Base-by-base conservation (phyloP, 2,888 invertebrate species). In the Harpalus rufipes region DNA sequence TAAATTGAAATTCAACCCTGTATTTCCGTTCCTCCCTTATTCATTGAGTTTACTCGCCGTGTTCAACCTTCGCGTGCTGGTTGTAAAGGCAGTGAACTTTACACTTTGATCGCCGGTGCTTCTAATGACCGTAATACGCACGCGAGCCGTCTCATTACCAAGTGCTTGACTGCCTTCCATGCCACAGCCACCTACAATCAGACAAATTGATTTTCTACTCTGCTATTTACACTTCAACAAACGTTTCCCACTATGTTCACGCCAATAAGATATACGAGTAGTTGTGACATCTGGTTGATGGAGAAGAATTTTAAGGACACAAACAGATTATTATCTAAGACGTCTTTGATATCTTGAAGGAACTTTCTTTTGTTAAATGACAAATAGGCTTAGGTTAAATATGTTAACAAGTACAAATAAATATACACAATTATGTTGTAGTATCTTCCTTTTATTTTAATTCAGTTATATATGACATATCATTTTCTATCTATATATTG, bases 81-180 rank as follows among this genome's bases (percentile, higher is more conserved):
- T 72, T 72, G 3, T 21, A 14, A 51, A 51, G 74, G 44, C 74
- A 74, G 74, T 74, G 74, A 74, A 74, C 74, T 74, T 51, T 14
- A 68, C 68, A 44, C 74, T 8, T 21, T 16, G 7, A 74, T 56
- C 51, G 51, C 74, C 18, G 51, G 10, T 5, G 74, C 21, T 51
- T 21, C 51, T 74, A 74, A 74, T 74, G 74, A 74, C 74, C 74
- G 74, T 74, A 74, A 74, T 74, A 74, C 51, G 44, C 74, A 74
- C 74, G 74, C 74, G 14, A 74, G 21, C 44, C 74, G 44, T 74
- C 74, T 74, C 74, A 74, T 74, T 74, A 74, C 74, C 18, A 32
- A 51, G 44, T 51, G 44, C 44, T 32, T 51, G 44, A 12, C 44
- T 51, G 68, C 12, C n/a, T 63, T 68, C 32, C 68, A 68, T 32